Percentiles rank a stretch among this genome's conserved stretches.
Conservation (phyloP, 2,888 invertebrate species). For the Drosophila helvetica region DNA sequence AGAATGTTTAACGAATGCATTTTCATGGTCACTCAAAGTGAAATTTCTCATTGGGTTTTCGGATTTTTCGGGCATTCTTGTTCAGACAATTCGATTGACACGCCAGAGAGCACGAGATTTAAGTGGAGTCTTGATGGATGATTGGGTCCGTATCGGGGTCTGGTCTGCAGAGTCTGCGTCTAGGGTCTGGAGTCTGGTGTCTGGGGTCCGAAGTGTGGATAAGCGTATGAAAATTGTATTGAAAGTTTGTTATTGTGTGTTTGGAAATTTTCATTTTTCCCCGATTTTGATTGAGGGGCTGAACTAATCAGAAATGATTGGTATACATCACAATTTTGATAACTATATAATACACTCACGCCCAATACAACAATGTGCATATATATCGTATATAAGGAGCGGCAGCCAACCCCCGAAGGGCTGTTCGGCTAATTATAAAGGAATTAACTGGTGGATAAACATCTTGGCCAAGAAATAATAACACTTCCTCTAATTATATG, state of each 20-base stretch:
- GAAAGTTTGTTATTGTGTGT: slow-evolving; percentile 49
- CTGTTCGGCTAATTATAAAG: slow-evolving; percentile 69
- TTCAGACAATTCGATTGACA: slow-evolving; percentile 56
- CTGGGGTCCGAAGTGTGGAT: slow-evolving; percentile 48
- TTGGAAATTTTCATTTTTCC: slow-evolving; percentile 29
- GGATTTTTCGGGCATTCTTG: slow-evolving; percentile 23
- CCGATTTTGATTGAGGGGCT: slow-evolving; percentile 32
- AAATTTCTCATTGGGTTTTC: slow-evolving; percentile 57
- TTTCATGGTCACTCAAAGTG: slow-evolving; percentile 78
- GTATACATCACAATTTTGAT: slow-evolving; percentile 40
- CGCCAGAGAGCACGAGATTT: slow-evolving; percentile 32
- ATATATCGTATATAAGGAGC: not conserved
- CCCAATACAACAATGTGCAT: not conserved
- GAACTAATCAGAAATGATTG: slow-evolving; percentile 56
- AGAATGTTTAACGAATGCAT: slow-evolving; percentile 75
- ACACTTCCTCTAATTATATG: slow-evolving; percentile 62
- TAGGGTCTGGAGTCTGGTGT: too few species aligned
- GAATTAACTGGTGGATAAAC: slow-evolving; percentile 78
- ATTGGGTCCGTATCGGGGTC: slow-evolving; percentile 28
- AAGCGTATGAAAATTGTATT: slow-evolving; percentile 68
- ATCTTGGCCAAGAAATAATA: slow-evolving; percentile 48
- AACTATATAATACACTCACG: slow-evolving; percentile 43
- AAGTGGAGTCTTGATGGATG: slow-evolving; percentile 62
- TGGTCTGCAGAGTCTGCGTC: too few species aligned
- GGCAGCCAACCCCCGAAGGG: not conserved